Conservation (phyloP, 1,140 invertebrate genomes). For the Melitaea cinxia region DNA sequence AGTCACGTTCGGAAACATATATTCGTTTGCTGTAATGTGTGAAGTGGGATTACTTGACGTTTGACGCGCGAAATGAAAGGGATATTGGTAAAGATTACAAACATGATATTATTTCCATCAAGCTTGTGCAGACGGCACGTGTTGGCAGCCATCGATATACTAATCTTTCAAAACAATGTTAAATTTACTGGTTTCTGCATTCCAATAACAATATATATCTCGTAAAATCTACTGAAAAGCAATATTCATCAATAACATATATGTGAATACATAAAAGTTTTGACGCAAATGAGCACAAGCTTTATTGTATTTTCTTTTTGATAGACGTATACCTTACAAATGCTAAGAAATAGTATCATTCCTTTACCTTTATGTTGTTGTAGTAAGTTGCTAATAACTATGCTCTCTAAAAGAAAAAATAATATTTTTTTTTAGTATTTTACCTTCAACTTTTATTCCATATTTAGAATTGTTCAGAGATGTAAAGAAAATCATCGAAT, state of each 20-base stretch:
- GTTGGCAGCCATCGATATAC: slow-evolving; percentile 58
- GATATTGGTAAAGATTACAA: slow-evolving; percentile 35
- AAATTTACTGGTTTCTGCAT: slow-evolving; percentile 50
- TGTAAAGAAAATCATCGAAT: too few relatives aligned
- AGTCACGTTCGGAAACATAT: slow-evolving; percentile 13
- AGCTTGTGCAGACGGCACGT: slow-evolving; percentile 58
- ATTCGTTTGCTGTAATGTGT: slow-evolving; percentile 3
- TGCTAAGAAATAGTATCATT: too few relatives aligned
- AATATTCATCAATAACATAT: slow-evolving; percentile 37
- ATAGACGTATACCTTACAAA: too few relatives aligned
- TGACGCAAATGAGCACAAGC: slow-evolving; percentile 37
- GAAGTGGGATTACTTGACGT: slow-evolving; percentile 21
- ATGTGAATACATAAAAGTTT: slow-evolving; percentile 16
- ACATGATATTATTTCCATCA: slow-evolving; percentile 47
- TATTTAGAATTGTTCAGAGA: too few relatives aligned
- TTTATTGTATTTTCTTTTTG: too few relatives aligned
- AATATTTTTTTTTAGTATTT: too few relatives aligned
- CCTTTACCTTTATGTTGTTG: too few relatives aligned
- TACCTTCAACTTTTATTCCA: too few relatives aligned
- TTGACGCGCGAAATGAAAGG: slow-evolving; percentile 25
- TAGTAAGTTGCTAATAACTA: too few relatives aligned
- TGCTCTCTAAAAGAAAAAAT: too few relatives aligned
- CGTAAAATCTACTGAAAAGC: slow-evolving; percentile 43
- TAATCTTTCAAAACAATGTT: slow-evolving; percentile 67
- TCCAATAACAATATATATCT: slow-evolving; percentile 44